Percentiles rank a stretch among this genome's conserved stretches.
Conservation (phyloP, 2,888 invertebrate species). For the Ceratothoa steindachneri region DNA sequence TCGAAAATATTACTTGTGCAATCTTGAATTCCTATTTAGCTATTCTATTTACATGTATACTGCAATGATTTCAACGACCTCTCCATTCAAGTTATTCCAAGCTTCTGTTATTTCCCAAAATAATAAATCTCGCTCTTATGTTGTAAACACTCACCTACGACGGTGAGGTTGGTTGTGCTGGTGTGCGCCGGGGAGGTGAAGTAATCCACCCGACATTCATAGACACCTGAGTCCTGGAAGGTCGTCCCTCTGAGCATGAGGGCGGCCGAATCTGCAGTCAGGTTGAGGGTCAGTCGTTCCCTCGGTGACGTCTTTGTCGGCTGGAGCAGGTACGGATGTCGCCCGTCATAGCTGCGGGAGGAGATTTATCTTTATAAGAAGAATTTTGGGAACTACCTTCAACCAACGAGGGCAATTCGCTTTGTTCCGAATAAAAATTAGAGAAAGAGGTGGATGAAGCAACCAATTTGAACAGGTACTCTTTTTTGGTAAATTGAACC, state of each 20-base stretch:
- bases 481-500: not conserved
- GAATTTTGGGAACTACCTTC: too few species aligned
- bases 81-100: too few species aligned
- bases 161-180: constrained; percentile 37
- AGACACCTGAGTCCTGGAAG: constrained; percentile 28
- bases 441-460: not conserved
- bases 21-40: too few species aligned
- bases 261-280: constrained; percentile 27
- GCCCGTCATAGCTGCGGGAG: not conserved
- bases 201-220: constrained; percentile 45
- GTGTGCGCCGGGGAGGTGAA: constrained; percentile 44
- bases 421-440: not conserved
- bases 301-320: not conserved
- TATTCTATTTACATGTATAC: too few species aligned
- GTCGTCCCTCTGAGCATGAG: constrained; percentile 24
- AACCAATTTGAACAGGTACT: not conserved
- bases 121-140: too few species aligned
- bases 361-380: too few species aligned
- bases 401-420: not conserved
- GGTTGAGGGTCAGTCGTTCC: constrained; percentile 5
- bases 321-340: not conserved
- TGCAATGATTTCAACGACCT: too few species aligned
- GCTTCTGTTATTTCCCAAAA: too few species aligned
- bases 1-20: too few species aligned
- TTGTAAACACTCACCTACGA: constrained; percentile 39